Evolutionary conservation across 2,113 vertebrate species (phyloP).

Genomic region (Phaetusa simplex): DNA sequence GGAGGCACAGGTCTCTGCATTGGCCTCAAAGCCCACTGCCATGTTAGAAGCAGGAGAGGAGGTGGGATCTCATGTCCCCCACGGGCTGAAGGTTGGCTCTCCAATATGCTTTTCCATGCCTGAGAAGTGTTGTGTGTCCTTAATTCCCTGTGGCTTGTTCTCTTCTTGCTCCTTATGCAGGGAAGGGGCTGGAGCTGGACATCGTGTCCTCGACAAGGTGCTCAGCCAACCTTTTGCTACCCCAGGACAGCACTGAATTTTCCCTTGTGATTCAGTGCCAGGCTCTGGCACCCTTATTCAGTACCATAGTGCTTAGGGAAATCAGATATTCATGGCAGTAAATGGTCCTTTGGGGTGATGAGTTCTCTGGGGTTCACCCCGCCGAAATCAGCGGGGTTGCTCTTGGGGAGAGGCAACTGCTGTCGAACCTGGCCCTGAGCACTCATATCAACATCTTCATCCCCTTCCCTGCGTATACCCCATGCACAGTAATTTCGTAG

Average conservation of each 20-base stretch:
- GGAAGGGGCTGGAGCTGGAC: neutral
- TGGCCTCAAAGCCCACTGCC: neutral
- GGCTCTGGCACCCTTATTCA: neutral
- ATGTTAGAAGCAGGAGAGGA: neutral
- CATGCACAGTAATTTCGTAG: neutral
- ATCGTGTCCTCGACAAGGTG: rapidly evolving
- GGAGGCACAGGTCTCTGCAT: neutral
- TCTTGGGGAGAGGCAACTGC: neutral
- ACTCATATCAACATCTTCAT: neutral
- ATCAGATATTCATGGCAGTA: neutral
- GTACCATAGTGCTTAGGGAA: neutral
- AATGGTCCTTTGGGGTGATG: neutral
- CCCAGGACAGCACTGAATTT: neutral
- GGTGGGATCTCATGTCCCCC: neutral
- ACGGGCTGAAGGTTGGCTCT: neutral
- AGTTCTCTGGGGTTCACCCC: neutral
- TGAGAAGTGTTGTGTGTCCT: neutral
- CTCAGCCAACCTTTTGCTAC: neutral
- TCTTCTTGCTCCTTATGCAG: neutral
- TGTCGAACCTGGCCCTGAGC: rapidly evolving
- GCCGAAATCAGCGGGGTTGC: neutral
- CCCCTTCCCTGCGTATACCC: neutral
- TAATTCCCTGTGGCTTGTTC: neutral
- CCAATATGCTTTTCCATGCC: neutral
- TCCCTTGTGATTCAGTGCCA: neutral